phyloP scores from a whole-genome alignment of 2,797 vertebrate genomes.

The Potorous gilbertii region DNA sequence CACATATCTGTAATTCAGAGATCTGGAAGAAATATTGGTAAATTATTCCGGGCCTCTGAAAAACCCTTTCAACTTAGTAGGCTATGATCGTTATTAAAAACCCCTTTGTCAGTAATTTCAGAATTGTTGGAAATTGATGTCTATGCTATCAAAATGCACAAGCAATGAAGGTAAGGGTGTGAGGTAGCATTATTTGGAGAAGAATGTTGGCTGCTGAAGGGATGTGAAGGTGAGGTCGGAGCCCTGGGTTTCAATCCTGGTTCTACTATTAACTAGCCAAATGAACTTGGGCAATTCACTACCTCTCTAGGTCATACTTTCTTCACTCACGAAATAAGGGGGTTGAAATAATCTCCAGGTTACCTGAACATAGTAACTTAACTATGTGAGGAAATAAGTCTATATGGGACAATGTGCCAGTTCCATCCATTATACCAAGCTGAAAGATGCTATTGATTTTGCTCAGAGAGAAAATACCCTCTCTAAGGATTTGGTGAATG shows the following conservation, averaged over 20 bases:
- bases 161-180: background rate
- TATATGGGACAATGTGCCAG: background rate
- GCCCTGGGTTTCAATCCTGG: background rate
- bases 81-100: slow-evolving; percentile 1
- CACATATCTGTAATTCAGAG: background rate
- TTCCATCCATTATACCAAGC: background rate
- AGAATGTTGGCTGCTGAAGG: background rate
- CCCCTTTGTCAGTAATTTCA: background rate
- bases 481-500: background rate
- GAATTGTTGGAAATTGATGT: background rate
- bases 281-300: background rate
- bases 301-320: background rate
- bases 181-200: background rate
- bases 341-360: background rate
- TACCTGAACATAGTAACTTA: background rate
- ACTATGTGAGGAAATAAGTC: background rate
- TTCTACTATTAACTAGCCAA: background rate
- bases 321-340: background rate
- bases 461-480: background rate
- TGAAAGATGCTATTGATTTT: background rate
- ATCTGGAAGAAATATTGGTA: background rate
- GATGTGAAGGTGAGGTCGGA: background rate
- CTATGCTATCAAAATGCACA: slow-evolving; percentile 21
- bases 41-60: slow-evolving; percentile 26
- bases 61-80: background rate